Evolutionary conservation across 2,888 invertebrate species (phyloP).

Genomic region (Anagyrus pseudococci): DNA sequence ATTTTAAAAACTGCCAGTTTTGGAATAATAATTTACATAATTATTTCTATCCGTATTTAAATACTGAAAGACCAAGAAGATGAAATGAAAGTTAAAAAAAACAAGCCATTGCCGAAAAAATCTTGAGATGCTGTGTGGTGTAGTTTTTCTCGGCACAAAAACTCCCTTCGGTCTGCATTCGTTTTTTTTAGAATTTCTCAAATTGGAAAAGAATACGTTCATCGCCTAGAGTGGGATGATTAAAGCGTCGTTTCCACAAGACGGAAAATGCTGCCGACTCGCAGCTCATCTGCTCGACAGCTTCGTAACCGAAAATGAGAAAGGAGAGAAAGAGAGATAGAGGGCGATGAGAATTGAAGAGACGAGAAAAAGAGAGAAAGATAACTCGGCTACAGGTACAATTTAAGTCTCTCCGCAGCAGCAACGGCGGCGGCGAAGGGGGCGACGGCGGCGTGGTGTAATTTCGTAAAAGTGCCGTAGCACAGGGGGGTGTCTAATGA

Average conservation of each 20-base stretch:
- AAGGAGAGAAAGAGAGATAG: constrained; percentile 5
- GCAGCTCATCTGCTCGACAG: constrained; percentile 22
- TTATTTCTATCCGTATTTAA: too few relatives aligned
- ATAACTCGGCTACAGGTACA: constrained; percentile 25
- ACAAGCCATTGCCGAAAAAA: too few relatives aligned
- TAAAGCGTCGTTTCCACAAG: constrained; percentile 36
- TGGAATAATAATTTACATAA: too few relatives aligned
- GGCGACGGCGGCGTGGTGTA: constrained; percentile 39
- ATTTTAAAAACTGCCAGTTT: too few relatives aligned
- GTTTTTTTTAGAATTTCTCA: constrained; percentile 26
- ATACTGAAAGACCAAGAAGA: too few relatives aligned
- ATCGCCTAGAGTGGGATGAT: constrained; percentile 32
- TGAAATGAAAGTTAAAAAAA: too few relatives aligned
- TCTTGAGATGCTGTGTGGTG: too few relatives aligned
- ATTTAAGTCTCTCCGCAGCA: constrained; percentile 41
- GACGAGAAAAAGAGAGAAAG: constrained; percentile 1
- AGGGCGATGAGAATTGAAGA: background rate
- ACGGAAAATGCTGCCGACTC: constrained; percentile 38
- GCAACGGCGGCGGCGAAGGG: too few relatives aligned
- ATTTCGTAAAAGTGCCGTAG: constrained; percentile 44
- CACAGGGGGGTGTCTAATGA: constrained; percentile 41
- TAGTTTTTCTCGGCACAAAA: too few relatives aligned
- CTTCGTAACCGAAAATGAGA: too few relatives aligned
- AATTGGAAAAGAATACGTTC: constrained; percentile 30
- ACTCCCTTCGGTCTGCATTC: too few relatives aligned